Percentiles rank a stretch among this genome's conserved stretches.
Conservation (phyloP, 2,113 vertebrate species). For the Anguilla japonica region DNA sequence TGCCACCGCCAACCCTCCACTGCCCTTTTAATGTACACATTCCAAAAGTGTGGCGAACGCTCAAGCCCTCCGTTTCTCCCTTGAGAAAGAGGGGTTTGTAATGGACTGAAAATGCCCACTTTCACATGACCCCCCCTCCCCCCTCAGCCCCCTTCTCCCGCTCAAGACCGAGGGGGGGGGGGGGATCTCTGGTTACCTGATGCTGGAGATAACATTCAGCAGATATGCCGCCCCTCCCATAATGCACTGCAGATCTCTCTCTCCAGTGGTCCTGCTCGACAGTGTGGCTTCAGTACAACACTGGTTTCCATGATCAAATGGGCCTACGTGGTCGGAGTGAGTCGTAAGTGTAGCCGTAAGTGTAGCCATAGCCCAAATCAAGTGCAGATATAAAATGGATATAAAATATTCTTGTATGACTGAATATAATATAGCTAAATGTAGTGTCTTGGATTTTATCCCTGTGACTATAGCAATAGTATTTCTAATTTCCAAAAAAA, state of each 20-base stretch:
- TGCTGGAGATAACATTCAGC: constrained; percentile 33
- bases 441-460: not conserved
- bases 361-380: not conserved
- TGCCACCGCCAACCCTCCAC: not conserved
- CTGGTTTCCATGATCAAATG: not conserved
- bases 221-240: not conserved
- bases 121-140: not conserved
- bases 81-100: constrained; percentile 25
- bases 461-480: not conserved
- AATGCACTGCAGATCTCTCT: not conserved
- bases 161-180: not conserved
- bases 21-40: not conserved
- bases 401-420: not conserved
- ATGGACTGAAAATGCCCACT: constrained; percentile 6
- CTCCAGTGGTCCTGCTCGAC: not conserved
- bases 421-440: not conserved
- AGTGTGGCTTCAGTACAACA: not conserved
- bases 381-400: not conserved
- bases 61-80: not conserved
- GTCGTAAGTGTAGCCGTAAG: not conserved
- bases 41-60: not conserved
- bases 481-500: not conserved
- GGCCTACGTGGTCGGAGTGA: not conserved
- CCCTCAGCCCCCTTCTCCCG: not conserved
- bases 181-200: constrained; percentile 27